Base-by-base conservation (phyloP, 2,888 invertebrate genomes). In the Ceratothoa steindachneri region DNA sequence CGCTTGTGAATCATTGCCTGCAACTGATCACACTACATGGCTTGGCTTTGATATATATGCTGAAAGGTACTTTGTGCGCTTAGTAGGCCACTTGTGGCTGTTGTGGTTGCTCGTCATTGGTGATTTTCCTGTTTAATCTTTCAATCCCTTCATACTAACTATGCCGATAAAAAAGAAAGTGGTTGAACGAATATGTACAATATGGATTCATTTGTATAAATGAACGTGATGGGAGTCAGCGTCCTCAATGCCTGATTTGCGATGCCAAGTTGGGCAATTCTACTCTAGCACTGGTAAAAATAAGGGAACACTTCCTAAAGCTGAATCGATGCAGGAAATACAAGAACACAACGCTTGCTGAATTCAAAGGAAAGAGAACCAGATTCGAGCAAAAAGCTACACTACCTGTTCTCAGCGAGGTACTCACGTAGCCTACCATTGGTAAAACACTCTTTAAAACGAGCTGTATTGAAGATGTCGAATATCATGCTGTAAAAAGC, bases 171-270 rank as follows among this genome's bases (percentile, higher is more conserved):
- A 67, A 67, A 30, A 67, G 67, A 30, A 67, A 67, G 31, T 67
- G 67, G 67, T 67, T 24, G 31, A 31, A 67, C 1, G 30, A 67
- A 0, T 67, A 67, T 1, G 52, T 3, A 2, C 69, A n/a, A 27
- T 69, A 69, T 27, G 69, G 69, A 27, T 69, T 69, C 69, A 69
- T 5, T 22, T 69, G 53, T 69, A 53, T 69, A 69, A 69, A 51
- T 51, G 69, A 52, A 53, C 52, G 19, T 0, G 69, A 69, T 53
- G 69, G 69, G 53, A 69, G 53, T 69, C 52, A 4, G 69, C 69
- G 24, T 69, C 69, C 69, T 69, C 52, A 69, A 5, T 69, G 69
- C 69, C 19, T 69, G 69, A 55, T 52, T 53, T 69, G 53, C 69
- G 24, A 69, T 69, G 28, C 9, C 53, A 52, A 69, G 69, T 30